These are phyloP conservation scores for Ceyx erithaca DNA, from an alignment of 2,797 vertebrate species.

Conservation along the genomic window DNA sequence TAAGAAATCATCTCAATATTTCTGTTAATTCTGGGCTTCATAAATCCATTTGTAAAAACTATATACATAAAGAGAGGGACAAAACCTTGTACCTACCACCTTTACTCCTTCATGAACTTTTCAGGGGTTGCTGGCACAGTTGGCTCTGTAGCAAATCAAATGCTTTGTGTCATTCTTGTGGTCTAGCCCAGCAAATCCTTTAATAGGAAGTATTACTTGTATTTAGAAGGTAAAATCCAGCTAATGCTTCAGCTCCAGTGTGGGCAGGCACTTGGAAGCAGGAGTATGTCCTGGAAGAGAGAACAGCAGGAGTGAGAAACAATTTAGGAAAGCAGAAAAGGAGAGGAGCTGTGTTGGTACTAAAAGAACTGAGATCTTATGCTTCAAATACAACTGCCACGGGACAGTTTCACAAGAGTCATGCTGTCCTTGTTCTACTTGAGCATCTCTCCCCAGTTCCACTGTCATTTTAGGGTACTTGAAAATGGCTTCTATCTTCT, in stretches of 20 bases:
- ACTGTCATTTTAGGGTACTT: background rate
- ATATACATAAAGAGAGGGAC: background rate
- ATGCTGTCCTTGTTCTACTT: background rate
- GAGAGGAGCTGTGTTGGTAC: background rate
- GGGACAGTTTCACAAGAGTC: background rate
- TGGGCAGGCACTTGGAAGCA: background rate
- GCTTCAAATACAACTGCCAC: background rate
- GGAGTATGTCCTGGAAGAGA: background rate
- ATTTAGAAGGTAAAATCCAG: slow-evolving; percentile 14
- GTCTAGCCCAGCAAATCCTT: slow-evolving; percentile 21
- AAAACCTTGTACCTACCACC: background rate
- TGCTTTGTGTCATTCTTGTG: background rate
- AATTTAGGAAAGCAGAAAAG: background rate
- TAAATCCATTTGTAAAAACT: background rate
- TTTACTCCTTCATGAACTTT: background rate
- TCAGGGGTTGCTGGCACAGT: background rate
- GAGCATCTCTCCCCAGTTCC: background rate
- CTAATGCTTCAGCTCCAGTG: background rate
- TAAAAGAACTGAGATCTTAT: background rate
- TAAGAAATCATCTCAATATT: background rate
- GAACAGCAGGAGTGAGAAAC: background rate
- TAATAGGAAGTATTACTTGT: slow-evolving; percentile 6
- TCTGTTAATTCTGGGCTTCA: background rate
- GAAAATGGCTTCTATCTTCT: background rate
- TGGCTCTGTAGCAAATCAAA: background rate